phyloP scores from a whole-genome alignment of 1,140 invertebrate genomes.

The Apis dorsata region DNA sequence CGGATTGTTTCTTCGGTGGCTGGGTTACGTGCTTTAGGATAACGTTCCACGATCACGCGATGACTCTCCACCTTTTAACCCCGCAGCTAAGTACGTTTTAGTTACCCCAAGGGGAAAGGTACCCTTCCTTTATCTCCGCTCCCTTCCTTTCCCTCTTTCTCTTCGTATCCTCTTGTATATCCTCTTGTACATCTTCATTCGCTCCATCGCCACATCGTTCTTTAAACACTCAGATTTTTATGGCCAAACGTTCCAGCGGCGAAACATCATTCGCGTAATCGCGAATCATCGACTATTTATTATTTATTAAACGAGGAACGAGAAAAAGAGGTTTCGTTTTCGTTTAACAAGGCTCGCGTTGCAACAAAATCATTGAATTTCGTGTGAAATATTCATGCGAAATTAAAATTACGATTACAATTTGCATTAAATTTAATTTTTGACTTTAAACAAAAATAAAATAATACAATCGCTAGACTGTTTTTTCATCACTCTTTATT shows the following conservation, averaged over 20 bases:
- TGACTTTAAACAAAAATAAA: too few relatives aligned
- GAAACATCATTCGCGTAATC: conserved; percentile 34
- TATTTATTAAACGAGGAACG: not conserved
- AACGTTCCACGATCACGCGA: conserved; percentile 76
- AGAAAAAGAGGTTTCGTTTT: too few relatives aligned
- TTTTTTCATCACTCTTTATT: too few relatives aligned
- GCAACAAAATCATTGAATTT: not conserved
- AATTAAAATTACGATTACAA: too few relatives aligned
- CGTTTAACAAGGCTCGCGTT: too few relatives aligned
- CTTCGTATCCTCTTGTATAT: conserved; percentile 44
- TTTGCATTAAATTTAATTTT: too few relatives aligned
- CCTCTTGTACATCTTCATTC: conserved; percentile 64
- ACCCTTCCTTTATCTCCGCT: conserved; percentile 12
- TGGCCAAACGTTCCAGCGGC: conserved; percentile 27
- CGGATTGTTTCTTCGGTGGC: conserved; percentile 66
- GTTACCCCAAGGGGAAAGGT: conserved; percentile 62
- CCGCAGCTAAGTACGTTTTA: conserved; percentile 68
- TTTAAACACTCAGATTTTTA: conserved; percentile 65
- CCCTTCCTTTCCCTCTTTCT: not conserved
- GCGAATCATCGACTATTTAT: too few relatives aligned
- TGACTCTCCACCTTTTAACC: conserved; percentile 73
- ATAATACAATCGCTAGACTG: too few relatives aligned
- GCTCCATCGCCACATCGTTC: conserved; percentile 47
- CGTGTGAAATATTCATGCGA: too few relatives aligned
- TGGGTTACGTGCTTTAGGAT: conserved; percentile 66